Evolutionary conservation across 2,113 vertebrate genomes (phyloP).

Genomic region (Ondatra zibethicus): DNA sequence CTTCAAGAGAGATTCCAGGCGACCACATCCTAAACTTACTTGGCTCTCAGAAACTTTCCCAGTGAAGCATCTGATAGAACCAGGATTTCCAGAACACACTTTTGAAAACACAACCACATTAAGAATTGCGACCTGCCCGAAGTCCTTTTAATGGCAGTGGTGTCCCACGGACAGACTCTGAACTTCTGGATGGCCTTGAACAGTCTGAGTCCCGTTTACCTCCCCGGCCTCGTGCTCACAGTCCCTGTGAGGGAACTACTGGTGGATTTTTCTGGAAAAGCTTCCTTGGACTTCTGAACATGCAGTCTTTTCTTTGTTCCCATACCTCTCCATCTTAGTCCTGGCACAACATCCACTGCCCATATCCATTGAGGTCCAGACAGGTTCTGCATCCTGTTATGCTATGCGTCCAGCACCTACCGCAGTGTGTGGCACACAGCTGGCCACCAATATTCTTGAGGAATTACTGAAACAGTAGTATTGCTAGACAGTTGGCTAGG

Average conservation of each 20-base stretch:
- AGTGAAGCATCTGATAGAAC: not conserved
- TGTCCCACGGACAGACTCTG: not conserved
- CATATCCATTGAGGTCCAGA: not conserved
- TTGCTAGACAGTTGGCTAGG: not conserved
- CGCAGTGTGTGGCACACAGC: not conserved
- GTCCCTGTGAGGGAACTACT: not conserved
- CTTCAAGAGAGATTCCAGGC: not conserved
- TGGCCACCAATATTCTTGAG: not conserved
- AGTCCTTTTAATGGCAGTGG: not conserved
- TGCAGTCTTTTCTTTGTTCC: not conserved
- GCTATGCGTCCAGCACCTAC: not conserved
- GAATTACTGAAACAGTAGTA: not conserved
- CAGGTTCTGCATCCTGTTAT: not conserved
- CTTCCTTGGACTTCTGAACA: not conserved
- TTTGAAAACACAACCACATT: not conserved
- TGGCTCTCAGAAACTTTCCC: conserved; percentile 36
- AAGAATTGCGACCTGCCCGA: not conserved
- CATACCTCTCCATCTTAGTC: not conserved
- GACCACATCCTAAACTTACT: not conserved
- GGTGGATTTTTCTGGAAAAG: not conserved
- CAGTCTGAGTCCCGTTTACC: not conserved
- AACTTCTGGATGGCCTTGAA: not conserved
- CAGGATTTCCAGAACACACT: not conserved
- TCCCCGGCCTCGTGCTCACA: no score
- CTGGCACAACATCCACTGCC: not conserved